phyloP scores from a whole-genome alignment of 2,113 vertebrate genomes.

The Eolophus roseicapilla region DNA sequence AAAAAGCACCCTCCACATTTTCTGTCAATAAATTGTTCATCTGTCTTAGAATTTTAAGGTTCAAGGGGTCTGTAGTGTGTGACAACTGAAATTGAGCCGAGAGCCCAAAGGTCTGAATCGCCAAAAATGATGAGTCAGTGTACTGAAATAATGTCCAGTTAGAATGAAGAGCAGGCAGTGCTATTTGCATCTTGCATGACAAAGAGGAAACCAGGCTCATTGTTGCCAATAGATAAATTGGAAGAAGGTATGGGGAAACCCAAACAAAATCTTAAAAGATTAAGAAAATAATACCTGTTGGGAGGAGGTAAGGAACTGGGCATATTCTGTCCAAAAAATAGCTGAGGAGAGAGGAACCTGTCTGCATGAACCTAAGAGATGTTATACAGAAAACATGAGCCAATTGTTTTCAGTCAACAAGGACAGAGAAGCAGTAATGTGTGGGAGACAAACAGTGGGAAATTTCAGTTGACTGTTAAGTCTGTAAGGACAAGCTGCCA shows the following conservation, averaged over 20 bases:
- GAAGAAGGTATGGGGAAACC: neutral
- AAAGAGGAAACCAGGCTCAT: neutral
- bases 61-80: neutral
- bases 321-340: neutral
- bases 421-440: neutral
- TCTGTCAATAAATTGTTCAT: neutral
- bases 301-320: neutral
- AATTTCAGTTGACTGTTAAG: neutral
- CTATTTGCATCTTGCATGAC: neutral
- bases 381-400: neutral
- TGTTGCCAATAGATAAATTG: neutral
- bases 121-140: neutral
- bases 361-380: neutral
- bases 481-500: neutral
- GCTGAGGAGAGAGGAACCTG: neutral
- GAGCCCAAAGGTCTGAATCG: neutral
- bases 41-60: neutral
- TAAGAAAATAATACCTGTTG: neutral
- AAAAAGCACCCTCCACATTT: neutral
- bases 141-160: neutral
- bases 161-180: neutral
- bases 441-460: neutral
- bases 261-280: neutral
- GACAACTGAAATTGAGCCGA: neutral
- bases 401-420: neutral